phyloP scores from a whole-genome alignment of 2,113 vertebrate genomes.

The Corythornis vintsioides region DNA sequence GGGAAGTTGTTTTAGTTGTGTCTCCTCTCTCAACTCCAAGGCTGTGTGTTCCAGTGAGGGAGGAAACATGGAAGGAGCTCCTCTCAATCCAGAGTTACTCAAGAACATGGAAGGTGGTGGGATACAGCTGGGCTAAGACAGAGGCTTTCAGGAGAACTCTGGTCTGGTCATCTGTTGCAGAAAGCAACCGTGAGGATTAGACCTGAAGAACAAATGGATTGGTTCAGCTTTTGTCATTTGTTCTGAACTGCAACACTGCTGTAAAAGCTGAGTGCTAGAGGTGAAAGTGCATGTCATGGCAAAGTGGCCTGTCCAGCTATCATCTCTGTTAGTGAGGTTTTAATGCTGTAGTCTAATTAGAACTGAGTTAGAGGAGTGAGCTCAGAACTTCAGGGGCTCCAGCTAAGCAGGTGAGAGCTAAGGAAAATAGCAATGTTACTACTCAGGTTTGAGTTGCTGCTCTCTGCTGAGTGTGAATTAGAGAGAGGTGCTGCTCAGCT shows the following conservation, averaged over 20 bases:
- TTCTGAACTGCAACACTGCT: neutral
- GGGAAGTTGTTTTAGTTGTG: neutral
- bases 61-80: neutral
- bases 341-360: neutral
- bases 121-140: neutral
- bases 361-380: neutral
- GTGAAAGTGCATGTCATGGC: neutral
- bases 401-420: neutral
- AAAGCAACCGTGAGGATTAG: neutral
- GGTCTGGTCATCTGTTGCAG: neutral
- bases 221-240: neutral
- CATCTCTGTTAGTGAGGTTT: neutral
- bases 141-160: neutral
- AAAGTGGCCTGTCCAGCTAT: neutral
- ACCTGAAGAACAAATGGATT: neutral
- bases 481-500: neutral
- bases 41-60: neutral
- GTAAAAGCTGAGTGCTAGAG: neutral
- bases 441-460: neutral
- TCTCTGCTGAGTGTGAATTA: neutral
- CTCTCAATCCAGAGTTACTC: neutral
- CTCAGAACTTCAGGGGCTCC: neutral
- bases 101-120: neutral
- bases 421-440: constrained; percentile 14
- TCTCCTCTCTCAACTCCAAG: neutral